Conservation (phyloP, 2,888 invertebrate genomes). For the Argyresthia albistria region DNA sequence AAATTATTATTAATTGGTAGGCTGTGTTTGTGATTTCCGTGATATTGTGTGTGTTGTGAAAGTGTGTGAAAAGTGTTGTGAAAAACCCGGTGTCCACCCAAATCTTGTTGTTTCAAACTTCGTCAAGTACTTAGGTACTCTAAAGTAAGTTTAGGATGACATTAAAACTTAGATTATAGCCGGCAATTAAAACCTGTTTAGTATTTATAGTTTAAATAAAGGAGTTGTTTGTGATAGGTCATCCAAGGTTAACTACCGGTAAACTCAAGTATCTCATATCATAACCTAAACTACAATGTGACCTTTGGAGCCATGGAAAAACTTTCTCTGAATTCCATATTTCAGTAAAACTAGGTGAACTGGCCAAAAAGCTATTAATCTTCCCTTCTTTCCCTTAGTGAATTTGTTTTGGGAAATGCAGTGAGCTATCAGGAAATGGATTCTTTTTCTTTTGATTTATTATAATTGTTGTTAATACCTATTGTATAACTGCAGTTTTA, state of each 20-base stretch:
- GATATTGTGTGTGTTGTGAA: constrained; percentile 6
- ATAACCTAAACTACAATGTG: constrained; percentile 46
- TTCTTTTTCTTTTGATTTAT: no score
- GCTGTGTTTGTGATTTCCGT: constrained; percentile 14
- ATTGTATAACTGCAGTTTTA: no score
- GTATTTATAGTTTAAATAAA: background rate
- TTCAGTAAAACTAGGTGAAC: background rate
- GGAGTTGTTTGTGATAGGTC: constrained; percentile 35
- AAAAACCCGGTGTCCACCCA: no score
- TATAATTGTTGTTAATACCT: no score
- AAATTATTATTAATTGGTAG: background rate
- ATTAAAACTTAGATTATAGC: background rate
- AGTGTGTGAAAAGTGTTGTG: background rate
- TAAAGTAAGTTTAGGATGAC: background rate
- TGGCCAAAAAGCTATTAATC: no score
- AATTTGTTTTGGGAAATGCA: no score
- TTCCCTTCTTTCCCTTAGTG: no score
- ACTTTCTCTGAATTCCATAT: constrained; percentile 7
- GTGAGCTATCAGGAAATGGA: no score
- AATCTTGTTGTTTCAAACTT: background rate
- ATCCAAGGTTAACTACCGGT: constrained; percentile 67
- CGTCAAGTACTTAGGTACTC: no score
- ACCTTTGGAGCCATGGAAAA: constrained; percentile 34
- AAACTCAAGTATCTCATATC: constrained; percentile 21
- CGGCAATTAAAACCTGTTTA: background rate